Evolutionary conservation across 2,113 vertebrate species (phyloP), one percentile per base, ranked within the genome.

Genomic region (Phaethornis superciliosus): DNA sequence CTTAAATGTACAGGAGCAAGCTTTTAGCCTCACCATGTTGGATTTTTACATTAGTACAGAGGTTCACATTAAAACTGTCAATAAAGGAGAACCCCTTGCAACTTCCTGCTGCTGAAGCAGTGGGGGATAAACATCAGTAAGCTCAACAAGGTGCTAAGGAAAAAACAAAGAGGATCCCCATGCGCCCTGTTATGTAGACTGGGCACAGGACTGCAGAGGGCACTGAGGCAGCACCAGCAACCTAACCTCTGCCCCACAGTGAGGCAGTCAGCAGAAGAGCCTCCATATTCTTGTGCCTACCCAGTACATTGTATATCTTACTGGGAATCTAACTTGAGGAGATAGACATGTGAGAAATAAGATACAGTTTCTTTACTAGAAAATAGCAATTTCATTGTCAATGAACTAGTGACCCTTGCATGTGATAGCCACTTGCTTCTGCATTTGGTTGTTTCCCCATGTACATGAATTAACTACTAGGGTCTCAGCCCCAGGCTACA

Each of bases 221-320:
- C 51, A 60, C 63, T 37, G 51, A 42, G 24, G n/a, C 20, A n/a
- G 74, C 49, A 44, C 14, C 21, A 42, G 63, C 76, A 90, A 58
- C 68, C 28, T 68, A 42, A 49, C 12, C 62, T 49, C 49, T 68
- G 54, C 5, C 47, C 52, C 77, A 47, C 26, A 18, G 5, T 35
- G 42, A 24, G 15, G 33, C 71, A 80, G 33, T 4, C 44, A 33
- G 28, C n/a, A 42, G 37, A 10, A 35, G 11, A 40, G 40, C 20
- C 58, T 54, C 26, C 44, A 42, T 1, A 17, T 15, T 35, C 49
- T 47, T 51, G 12, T 58, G 9, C 9, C 37, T 67, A 51, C 70
- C 26, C 67, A 69, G 63, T 28, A 33, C 18, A 15, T 0, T n/a
- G 54, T 24, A 33, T 1, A 7, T 30, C 4, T 6, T 3, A 4